These are phyloP conservation scores for Xestia ashworthii DNA, from an alignment of 2,888 invertebrate species.

Conservation along the genomic window DNA sequence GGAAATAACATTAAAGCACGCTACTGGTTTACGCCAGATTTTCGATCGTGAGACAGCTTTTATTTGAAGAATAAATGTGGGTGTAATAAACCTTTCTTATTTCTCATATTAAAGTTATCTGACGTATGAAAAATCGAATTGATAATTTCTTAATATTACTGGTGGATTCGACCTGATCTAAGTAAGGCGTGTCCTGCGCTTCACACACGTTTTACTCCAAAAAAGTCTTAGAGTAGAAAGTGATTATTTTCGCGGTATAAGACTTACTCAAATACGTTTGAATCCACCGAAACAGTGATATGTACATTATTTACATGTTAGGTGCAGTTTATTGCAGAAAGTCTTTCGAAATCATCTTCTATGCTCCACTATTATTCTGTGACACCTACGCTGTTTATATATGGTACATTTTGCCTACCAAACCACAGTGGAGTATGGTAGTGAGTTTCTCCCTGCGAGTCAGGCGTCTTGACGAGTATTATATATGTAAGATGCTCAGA, in stretches of 20 bases:
- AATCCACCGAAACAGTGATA: neutral
- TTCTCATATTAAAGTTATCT: conserved; percentile 1
- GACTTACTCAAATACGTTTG: neutral
- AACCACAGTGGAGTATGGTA: conserved; percentile 38
- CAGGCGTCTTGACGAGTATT: neutral
- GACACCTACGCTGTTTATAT: conserved; percentile 42
- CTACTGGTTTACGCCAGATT: conserved; percentile 25
- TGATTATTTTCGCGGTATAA: neutral
- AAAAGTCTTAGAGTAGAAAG: neutral
- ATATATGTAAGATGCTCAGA: neutral
- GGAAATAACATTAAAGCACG: conserved; percentile 48
- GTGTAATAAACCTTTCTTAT: neutral
- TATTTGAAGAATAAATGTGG: conserved; percentile 4
- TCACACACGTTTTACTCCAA: neutral
- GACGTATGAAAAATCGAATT: conserved; percentile 12
- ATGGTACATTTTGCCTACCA: conserved; percentile 45
- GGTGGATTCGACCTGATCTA: neutral
- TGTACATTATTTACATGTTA: conserved; percentile 45
- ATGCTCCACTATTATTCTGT: conserved; percentile 31
- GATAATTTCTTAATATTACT: conserved; percentile 12
- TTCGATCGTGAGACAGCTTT: neutral
- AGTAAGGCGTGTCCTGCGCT: neutral
- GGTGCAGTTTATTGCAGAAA: conserved; percentile 11
- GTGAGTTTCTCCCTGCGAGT: neutral
- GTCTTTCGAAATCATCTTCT: conserved; percentile 21